Evolutionary conservation across 2,888 invertebrate genomes (phyloP).

Genomic region (Cheiracanthium punctorium): DNA sequence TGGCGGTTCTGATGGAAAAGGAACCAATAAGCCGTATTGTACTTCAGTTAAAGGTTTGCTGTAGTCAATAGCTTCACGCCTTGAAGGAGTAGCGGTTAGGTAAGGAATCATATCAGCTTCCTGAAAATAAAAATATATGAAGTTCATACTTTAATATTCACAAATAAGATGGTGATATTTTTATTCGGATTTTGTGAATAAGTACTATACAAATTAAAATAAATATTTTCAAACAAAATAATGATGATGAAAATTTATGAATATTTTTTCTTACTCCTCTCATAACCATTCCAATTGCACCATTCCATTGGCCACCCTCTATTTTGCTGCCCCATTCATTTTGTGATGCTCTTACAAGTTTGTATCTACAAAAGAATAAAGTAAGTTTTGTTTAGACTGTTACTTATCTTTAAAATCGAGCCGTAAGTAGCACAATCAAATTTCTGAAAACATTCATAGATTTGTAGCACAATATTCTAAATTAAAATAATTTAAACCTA

Average conservation of each 20-base stretch:
- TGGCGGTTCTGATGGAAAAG: constrained; percentile 46
- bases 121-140: constrained; percentile 21
- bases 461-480: too few relatives aligned
- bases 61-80: constrained; percentile 37
- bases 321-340: constrained; percentile 41
- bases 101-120: constrained; percentile 61
- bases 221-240: not conserved
- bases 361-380: constrained; percentile 24
- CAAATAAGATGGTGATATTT: too few relatives aligned
- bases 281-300: constrained; percentile 59
- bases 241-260: not conserved
- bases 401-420: too few relatives aligned
- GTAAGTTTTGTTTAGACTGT: too few relatives aligned
- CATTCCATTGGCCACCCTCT: constrained; percentile 27
- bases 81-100: constrained; percentile 37
- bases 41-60: constrained; percentile 39
- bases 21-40: constrained; percentile 34
- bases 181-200: too few relatives aligned
- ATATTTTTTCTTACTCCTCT: constrained; percentile 42
- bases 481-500: too few relatives aligned
- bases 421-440: too few relatives aligned
- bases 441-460: too few relatives aligned
- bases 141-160: too few relatives aligned
- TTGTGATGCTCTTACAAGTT: constrained; percentile 15
- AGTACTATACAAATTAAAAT: not conserved